These are phyloP conservation scores for Halictus rubicundus DNA, from an alignment of 1,140 invertebrate genomes.

Conservation along the genomic window DNA sequence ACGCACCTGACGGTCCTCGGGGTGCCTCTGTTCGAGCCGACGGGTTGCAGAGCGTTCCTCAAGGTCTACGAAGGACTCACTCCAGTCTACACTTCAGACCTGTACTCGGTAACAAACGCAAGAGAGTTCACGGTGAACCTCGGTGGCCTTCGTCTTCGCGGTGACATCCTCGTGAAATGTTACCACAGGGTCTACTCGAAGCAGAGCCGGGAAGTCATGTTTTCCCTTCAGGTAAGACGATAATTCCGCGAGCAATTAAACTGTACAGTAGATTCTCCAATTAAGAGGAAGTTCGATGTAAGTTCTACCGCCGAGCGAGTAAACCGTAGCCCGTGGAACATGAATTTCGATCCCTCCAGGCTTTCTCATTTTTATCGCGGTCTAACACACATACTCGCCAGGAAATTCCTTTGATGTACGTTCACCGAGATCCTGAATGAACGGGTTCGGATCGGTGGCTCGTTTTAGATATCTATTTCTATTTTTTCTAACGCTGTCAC, in stretches of 20 bases:
- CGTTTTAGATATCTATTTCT: no score
- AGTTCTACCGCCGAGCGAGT: neutral
- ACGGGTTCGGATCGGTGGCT: no score
- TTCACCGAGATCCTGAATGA: no score
- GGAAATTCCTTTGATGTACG: no score
- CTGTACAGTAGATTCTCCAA: neutral
- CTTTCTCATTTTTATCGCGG: neutral
- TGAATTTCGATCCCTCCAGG: neutral
- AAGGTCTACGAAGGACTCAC: conserved; percentile 92
- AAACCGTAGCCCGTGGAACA: neutral
- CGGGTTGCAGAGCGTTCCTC: conserved; percentile 89
- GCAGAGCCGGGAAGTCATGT: conserved; percentile 78
- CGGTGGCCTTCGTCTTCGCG: conserved; percentile 88
- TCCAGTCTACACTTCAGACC: conserved; percentile 91
- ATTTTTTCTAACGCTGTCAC: no score
- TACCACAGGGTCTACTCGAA: conserved; percentile 86
- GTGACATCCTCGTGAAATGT: conserved; percentile 94
- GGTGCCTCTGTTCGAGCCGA: conserved; percentile 88
- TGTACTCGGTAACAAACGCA: conserved; percentile 79
- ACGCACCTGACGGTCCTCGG: conserved; percentile 93
- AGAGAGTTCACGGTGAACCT: conserved; percentile 87
- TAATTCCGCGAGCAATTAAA: conserved; percentile 1
- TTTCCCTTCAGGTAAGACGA: conserved; percentile 77
- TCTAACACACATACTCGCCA: neutral
- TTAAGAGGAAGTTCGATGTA: neutral